Evolutionary conservation across 1,140 invertebrate species (phyloP), one percentile per base, ranked within the genome.

Genomic region (Temnothorax curvispinosus): DNA sequence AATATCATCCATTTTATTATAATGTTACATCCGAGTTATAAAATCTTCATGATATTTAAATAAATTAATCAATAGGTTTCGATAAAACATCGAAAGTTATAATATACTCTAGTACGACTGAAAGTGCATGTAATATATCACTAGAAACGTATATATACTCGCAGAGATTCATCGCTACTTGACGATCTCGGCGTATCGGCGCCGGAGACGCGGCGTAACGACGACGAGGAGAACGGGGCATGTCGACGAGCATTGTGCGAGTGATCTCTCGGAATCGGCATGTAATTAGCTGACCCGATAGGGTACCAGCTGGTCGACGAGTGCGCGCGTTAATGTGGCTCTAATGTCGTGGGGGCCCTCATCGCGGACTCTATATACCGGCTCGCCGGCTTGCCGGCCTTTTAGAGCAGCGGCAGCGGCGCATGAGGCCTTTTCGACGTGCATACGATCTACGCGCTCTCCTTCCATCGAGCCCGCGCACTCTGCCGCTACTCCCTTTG

Each of bases 281-380:
- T 92, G 92, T 93, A 92, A 93, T 93, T 93, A 92, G 87, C 89
- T 92, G 87, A 90, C 87, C 90, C 72, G 89, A 72, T 87, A 87
- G 86, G 80, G 71, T 88, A 89, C 90, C 92, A 93, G 91, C 91
- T 93, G 92, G 86, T 71, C 89, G 89, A 91, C 88, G 91, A 92
- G 92, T 85, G 77, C 62, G 85, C 86, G 85, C 90, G 92, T 90
- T 93, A 93, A 93, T 93, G 92, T 91, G 86, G 76, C 90, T 93
- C 91, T 93, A 93, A 93, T 92, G 92, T 92, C 92, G 85, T 64
- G 32, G 62, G 27, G 52, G 21, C 76, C 44, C 69, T 47, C 87
- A 44, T 76, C 60, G 62, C 84, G 41, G 52, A 56, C 64, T 52
- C 52, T 6, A 21, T 58, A 21, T 58, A 21, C 52, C 21, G 21